These are phyloP conservation scores for Laticauda colubrina DNA, from an alignment of 2,113 vertebrate species.

Conservation along the genomic window DNA sequence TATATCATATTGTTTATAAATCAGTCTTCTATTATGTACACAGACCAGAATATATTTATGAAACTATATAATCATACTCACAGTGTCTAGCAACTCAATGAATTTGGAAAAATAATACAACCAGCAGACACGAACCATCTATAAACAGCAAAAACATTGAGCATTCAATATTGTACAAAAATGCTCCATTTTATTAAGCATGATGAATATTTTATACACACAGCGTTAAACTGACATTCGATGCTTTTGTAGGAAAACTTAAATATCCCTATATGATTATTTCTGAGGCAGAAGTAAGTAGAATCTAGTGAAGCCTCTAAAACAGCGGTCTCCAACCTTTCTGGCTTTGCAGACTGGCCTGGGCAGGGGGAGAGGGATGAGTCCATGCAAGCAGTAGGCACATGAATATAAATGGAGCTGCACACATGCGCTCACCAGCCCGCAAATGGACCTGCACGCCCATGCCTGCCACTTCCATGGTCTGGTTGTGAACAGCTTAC, in stretches of 20 bases:
- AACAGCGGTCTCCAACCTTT: too few relatives aligned
- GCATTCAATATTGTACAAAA: background rate
- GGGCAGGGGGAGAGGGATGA: too few relatives aligned
- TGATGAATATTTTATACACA: background rate
- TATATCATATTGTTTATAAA: background rate
- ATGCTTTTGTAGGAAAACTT: background rate
- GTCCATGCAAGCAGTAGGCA: too few relatives aligned
- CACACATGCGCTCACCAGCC: too few relatives aligned
- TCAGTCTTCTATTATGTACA: background rate
- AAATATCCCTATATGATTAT: background rate
- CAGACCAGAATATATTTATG: background rate
- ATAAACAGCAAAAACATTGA: conserved; percentile 41
- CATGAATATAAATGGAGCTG: too few relatives aligned
- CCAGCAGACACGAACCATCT: conserved; percentile 95
- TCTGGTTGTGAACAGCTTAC: too few relatives aligned
- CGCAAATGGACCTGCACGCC: too few relatives aligned
- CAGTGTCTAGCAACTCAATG: conserved; percentile 95
- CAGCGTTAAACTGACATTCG: background rate
- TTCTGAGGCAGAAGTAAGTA: background rate
- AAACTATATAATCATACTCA: conserved; percentile 71
- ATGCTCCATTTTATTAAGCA: conserved; percentile 3
- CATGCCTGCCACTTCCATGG: too few relatives aligned
- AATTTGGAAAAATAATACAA: conserved; percentile 98
- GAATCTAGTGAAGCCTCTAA: background rate
- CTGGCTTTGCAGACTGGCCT: too few relatives aligned